A percentile compares a stretch with the other conserved stretches of the same genome.
Conservation (phyloP, 1,140 invertebrate species). For the Drosophila mojavensis region DNA sequence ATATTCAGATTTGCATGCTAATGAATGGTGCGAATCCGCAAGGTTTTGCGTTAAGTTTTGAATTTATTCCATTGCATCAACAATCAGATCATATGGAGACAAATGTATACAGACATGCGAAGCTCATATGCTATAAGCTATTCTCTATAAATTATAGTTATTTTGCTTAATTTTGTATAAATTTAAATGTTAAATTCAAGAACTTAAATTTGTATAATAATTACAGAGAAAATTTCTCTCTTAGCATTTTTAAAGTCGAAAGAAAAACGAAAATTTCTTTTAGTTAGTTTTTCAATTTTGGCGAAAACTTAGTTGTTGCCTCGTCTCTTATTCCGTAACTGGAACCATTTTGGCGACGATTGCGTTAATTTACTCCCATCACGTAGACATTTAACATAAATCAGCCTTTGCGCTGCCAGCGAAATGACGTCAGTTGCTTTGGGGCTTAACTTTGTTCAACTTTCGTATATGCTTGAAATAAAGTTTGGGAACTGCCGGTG, state of each 20-base stretch:
- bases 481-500: neutral
- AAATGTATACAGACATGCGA: neutral
- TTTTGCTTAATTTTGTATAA: no score
- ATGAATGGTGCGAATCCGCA: slow-evolving; percentile 11
- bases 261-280: neutral
- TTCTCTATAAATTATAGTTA: no score
- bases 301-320: neutral
- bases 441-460: neutral
- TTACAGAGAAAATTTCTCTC: no score
- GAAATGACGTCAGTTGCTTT: slow-evolving; percentile 5
- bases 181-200: no score
- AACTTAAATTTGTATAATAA: no score
- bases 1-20: slow-evolving; percentile 22
- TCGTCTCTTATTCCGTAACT: neutral
- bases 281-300: neutral
- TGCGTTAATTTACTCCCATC: slow-evolving; percentile 2
- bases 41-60: neutral
- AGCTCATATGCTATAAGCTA: neutral
- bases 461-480: slow-evolving; percentile 1
- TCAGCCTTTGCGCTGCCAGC: neutral
- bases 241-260: no score
- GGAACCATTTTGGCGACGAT: neutral
- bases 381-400: slow-evolving; percentile 7
- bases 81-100: neutral
- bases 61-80: slow-evolving; percentile 8